Percentiles rank a stretch among this genome's conserved stretches.
phyloP scores from a whole-genome alignment of 1,140 invertebrate species.

The Tyrophagus putrescentiae region DNA sequence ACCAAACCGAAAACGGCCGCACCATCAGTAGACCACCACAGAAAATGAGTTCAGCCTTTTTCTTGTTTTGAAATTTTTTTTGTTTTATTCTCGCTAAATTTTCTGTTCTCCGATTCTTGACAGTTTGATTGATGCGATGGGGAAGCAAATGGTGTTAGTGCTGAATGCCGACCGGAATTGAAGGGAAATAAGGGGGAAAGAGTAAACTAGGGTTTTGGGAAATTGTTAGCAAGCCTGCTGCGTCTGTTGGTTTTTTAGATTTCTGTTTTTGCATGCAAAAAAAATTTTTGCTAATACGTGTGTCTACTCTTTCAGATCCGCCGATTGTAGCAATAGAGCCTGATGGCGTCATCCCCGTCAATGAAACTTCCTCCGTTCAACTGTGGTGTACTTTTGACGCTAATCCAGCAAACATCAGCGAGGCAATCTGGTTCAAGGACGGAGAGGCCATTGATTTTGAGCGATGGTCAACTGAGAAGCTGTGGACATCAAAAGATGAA shows the following conservation, averaged over 20 bases:
- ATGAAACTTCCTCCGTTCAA: slow-evolving; percentile 24
- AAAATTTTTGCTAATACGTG: not conserved
- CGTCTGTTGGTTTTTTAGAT: not conserved
- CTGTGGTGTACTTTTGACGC: slow-evolving; percentile 28
- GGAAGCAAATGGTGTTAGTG: too few species aligned
- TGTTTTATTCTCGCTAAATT: too few species aligned
- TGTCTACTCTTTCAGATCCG: slow-evolving; percentile 25
- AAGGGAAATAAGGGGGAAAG: too few species aligned
- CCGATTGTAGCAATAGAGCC: slow-evolving; percentile 28
- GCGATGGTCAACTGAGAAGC: slow-evolving; percentile 19
- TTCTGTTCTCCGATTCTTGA: too few species aligned
- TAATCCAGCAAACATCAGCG: slow-evolving; percentile 29
- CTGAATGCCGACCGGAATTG: too few species aligned
- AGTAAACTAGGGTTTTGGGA: too few species aligned
- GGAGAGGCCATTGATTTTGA: slow-evolving; percentile 19
- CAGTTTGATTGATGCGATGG: too few species aligned
- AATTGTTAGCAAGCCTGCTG: too few species aligned
- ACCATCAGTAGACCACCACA: too few species aligned
- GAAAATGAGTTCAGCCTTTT: too few species aligned
- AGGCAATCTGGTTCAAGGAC: slow-evolving; percentile 29
- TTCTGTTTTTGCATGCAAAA: not conserved
- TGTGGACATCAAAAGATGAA: not conserved
- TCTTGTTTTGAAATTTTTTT: too few species aligned
- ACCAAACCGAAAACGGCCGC: too few species aligned
- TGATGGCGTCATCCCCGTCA: slow-evolving; percentile 25